Evolutionary conservation across 2,797 vertebrate genomes (phyloP), one percentile per base, ranked within the genome.

Genomic region (Melanotaenia maccullochi): DNA sequence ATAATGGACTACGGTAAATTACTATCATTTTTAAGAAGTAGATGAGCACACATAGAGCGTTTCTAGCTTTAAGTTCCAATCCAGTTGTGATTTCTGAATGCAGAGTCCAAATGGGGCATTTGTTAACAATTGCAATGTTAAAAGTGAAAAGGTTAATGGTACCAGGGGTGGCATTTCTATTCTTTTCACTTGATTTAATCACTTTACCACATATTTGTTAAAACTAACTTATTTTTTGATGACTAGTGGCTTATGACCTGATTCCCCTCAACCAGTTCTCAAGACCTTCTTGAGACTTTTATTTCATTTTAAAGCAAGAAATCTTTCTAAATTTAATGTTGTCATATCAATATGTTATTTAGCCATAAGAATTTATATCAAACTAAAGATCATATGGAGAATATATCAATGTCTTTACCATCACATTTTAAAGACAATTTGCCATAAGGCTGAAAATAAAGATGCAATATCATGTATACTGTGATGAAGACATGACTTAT

Each of bases 1-100:
- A 30, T 59, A 67, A 75, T 65, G 32, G 61, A 71, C 70, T 65
- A 33, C 8, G 14, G 4, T 47, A 68, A 42, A 32, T 64, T 66
- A 63, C 22, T 38, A 11, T 38, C 24, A 16, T 20, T 28, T 28
- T 30, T 28, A 47, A 47, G 3, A 18, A 47, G 24, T 20, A 32
- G 24, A 28, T 47, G 14, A 40, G n/a, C 22, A 16, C 9, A 40
- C 6, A 60, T 3, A 11, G 18, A 22, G 9, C 1, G 13, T 9
- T 18, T 9, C n/a, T n/a, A 49, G 44, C 2, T 49, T 7, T 49
- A 7, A 49, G 20, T 49, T 18, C n/a, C 7, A 49, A 49, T 47
- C 30, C 3, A 4, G 9, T 18, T 22, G 11, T 30, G 11, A 28
- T 30, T 25, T 3, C 1, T 47, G 7, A 18, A 28, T 44, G 9